Percentiles rank a stretch among this genome's conserved stretches.
Evolutionary conservation across 2,113 vertebrate genomes (phyloP).

Genomic region (Isurus oxyrinchus): DNA sequence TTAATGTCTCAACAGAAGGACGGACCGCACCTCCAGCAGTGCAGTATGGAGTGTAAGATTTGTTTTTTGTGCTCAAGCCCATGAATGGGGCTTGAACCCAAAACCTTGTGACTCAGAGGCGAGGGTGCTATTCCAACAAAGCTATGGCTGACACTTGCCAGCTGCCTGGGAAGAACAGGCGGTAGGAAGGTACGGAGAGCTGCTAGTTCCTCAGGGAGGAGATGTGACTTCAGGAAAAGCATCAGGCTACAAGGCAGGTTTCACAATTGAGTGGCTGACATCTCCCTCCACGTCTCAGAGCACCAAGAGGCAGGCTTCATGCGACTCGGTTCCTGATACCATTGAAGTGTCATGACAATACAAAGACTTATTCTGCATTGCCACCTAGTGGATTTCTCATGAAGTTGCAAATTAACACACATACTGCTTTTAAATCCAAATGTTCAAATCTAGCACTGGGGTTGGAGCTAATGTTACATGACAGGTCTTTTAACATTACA

Average conservation of each 20-base stretch:
- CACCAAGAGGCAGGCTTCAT: background rate
- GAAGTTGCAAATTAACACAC: background rate
- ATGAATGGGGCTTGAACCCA: no score
- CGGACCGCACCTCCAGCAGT: no score
- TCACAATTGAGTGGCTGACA: background rate
- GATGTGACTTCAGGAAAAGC: background rate
- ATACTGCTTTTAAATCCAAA: background rate
- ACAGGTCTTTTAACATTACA: background rate
- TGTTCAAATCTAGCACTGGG: background rate
- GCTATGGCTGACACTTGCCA: background rate
- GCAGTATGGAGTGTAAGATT: no score
- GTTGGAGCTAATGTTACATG: background rate
- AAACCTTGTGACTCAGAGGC: no score
- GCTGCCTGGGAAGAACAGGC: background rate
- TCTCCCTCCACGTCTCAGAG: background rate
- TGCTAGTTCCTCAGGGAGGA: background rate
- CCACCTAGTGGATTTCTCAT: background rate
- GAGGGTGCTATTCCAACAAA: no score
- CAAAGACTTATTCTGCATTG: conserved; percentile 1
- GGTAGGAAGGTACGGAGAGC: background rate
- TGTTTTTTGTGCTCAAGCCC: no score
- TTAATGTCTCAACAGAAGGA: no score
- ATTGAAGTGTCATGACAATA: background rate
- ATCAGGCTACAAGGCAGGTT: background rate
- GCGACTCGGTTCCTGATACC: background rate